A percentile compares a stretch with the other conserved stretches of the same genome.
These are phyloP conservation scores for Andrena camellia DNA, from an alignment of 2,888 invertebrate genomes.

Conservation along the genomic window DNA sequence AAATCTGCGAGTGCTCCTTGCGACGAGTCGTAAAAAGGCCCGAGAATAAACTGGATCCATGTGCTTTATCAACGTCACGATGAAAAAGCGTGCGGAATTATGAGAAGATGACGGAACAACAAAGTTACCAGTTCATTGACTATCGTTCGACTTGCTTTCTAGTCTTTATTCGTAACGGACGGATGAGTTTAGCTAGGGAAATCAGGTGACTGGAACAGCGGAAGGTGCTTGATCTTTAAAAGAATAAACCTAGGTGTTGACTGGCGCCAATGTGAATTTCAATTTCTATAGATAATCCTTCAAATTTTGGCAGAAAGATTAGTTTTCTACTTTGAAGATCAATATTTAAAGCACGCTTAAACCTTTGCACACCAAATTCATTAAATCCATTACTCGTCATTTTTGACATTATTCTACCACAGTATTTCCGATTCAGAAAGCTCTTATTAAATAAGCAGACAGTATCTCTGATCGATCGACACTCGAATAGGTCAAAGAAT, in stretches of 20 bases:
- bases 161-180: neutral
- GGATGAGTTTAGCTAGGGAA: neutral
- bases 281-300: neutral
- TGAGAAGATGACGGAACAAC: neutral
- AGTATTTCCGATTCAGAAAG: no score
- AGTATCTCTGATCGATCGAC: no score
- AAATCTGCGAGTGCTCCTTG: constrained; percentile 12
- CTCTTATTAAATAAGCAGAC: no score
- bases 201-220: neutral
- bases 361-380: no score
- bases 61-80: neutral
- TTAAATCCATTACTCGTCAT: no score
- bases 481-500: no score
- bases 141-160: neutral
- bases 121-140: neutral
- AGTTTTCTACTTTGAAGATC: neutral
- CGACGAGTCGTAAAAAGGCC: constrained; percentile 45
- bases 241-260: neutral
- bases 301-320: neutral
- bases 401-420: no score
- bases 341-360: no score
- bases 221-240: neutral
- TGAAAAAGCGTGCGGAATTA: neutral
- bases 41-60: constrained; percentile 27
- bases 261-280: no score